Base-by-base conservation (phyloP, 2,797 vertebrate species). In the Champsocephalus gunnari region DNA sequence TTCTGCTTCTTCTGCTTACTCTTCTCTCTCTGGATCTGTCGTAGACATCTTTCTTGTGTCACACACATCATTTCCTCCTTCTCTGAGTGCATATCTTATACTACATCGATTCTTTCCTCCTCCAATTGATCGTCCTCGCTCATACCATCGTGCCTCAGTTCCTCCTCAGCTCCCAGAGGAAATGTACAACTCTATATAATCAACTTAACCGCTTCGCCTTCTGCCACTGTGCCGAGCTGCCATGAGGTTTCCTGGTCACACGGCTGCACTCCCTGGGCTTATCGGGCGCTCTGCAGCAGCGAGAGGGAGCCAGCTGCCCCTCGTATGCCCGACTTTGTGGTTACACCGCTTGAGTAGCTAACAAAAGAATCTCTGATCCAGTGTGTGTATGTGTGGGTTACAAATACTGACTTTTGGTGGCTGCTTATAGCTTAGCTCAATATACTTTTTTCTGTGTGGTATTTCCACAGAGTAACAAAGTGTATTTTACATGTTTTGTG, bases 121-220 rank as follows among this genome's bases (percentile, higher is more conserved):
- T 41, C 64, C 53, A 34, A 73, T 67, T 80, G 76, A 64, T 74
- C 72, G 68, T 59, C 45, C 58, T 73, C 64, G 14, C 51, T 71
- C 74, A n/a, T 32, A 62, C 72, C 45, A 21, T 10, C 9, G 8
- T 67, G 55, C 71, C 66, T 75, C 63, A 54, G 68, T 63, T 61
- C 66, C 77, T 75, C 74, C 71, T 70, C 48, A 56, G 77, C 64
- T 84, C 75, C 72, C 75, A 0, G 43, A 84, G 85, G 86, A 88
- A 89, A 90, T 73, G 75, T 75, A 83, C 80, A 86, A 85, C 88
- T 92, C 86, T 70, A 83, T 85, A 85, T 89, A 89, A 92, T 90
- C 85, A 90, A 91, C 83, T 88, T 88, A 91, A 84, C 50, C 19
- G 70, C 81, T 87, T 74, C 77, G 80, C 80, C 70, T 79, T 89